Conservation (phyloP, 2,113 vertebrate genomes). For the Antechinus stuartii region DNA sequence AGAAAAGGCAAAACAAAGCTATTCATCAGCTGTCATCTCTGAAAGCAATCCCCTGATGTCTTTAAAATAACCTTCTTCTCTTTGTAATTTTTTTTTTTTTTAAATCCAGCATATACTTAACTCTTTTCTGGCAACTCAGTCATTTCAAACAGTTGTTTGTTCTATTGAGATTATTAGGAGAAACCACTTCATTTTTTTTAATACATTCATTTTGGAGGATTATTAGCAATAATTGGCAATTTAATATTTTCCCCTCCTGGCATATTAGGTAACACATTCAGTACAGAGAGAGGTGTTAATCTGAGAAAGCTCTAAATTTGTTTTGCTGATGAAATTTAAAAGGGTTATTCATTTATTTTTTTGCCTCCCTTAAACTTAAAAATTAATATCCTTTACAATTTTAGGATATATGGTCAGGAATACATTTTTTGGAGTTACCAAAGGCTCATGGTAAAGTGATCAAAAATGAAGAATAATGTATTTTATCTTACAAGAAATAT, state of each 20-base stretch:
- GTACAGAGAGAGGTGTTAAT: constrained; percentile 47
- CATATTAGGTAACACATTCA: constrained; percentile 61
- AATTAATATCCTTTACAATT: constrained; percentile 35
- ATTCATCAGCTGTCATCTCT: constrained; percentile 69
- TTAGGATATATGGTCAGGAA: not conserved
- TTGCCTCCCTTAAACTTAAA: constrained; percentile 57
- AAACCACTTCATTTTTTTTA: constrained; percentile 63
- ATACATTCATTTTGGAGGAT: constrained; percentile 67
- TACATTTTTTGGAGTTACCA: not conserved
- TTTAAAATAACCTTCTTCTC: constrained; percentile 65
- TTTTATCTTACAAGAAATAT: not conserved
- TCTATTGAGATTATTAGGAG: constrained; percentile 32
- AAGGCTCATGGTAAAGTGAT: not conserved
- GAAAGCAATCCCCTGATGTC: constrained; percentile 59
- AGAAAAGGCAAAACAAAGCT: constrained; percentile 61
- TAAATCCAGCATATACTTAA: constrained; percentile 69
- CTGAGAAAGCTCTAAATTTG: constrained; percentile 46
- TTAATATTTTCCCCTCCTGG: constrained; percentile 67
- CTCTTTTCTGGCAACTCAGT: constrained; percentile 69
- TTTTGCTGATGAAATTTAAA: constrained; percentile 59
- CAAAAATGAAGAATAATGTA: not conserved
- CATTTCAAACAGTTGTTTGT: constrained; percentile 68
- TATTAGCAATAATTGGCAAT: constrained; percentile 73
- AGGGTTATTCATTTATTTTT: not conserved
- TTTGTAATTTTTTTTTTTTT: constrained; percentile 56